Evolutionary conservation across 92 coral and sea anemone genomes (phyloP), one percentile per base, ranked within the genome.

Genomic region (Blastomussa wellsi): DNA sequence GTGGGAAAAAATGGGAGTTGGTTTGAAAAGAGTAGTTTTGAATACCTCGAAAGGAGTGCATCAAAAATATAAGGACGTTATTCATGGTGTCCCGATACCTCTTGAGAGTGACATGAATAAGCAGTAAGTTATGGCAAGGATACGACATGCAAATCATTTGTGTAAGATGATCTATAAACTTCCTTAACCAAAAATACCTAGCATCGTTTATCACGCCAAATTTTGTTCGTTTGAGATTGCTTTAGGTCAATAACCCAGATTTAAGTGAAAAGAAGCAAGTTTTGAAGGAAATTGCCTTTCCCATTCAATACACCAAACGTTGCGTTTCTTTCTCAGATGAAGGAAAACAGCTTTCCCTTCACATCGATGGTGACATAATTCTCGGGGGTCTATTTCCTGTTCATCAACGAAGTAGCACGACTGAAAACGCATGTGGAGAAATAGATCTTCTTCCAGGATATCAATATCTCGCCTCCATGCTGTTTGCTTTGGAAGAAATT

Each of bases 401-500:
- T 19, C 98, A 96, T 78, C 85, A 80, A 28, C 92, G 97, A 78
- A 88, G 95, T 68, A 81, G 42, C 28, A 86, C 78, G 41, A 86
- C 95, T 4, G 98, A 96, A 81, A 96, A 96, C 89, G 84, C 76
- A 44, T 96, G 98, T 76, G 98, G 95, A 13, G 68, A 44, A 32
- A 86, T 96, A 72, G 95, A 92, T 84, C 93, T 84, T 51, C 88
- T 89, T 76, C 98, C 98, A 29, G 98, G 98, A n/a, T 96, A 90
- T 92, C 98, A 96, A 80, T 96, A 96, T 86, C 93, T 93, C 84
- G 95, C 95, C 47, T 93, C 98, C 76, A 93, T 95, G 89, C 32
- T 96, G 81, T 96, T 89, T 67, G 96, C 98, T 37, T 74, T 96
- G 80, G 86, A 92, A 37, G 94, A 96, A 75, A 92, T 94, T 90